These are phyloP conservation scores for Helleia helle DNA, from an alignment of 2,888 invertebrate genomes.

Conservation along the genomic window DNA sequence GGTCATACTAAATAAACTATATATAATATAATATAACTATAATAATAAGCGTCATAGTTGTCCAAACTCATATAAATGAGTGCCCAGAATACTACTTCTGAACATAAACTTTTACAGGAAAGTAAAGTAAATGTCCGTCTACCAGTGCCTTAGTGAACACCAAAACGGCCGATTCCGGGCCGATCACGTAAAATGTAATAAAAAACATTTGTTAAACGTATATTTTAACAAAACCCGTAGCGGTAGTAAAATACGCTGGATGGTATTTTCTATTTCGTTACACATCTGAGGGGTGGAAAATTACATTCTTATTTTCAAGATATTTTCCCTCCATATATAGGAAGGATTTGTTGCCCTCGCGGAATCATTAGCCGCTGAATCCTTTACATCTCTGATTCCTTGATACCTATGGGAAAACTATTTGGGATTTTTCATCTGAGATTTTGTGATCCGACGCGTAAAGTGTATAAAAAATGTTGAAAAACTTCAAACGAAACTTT, in stretches of 20 bases:
- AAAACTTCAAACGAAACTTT: background rate
- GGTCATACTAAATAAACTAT: no score
- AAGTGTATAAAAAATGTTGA: constrained; percentile 3
- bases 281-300: constrained; percentile 28
- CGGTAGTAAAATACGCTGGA: no score
- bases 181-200: background rate
- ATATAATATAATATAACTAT: no score
- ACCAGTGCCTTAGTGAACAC: no score
- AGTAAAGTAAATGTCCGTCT: no score
- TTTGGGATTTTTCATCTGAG: constrained; percentile 47
- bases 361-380: constrained; percentile 61
- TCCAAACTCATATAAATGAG: no score
- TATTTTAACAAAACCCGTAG: no score
- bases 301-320: constrained; percentile 63
- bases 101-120: no score
- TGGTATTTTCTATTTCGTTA: constrained; percentile 9
- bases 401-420: constrained; percentile 48
- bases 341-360: constrained; percentile 53
- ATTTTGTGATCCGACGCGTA: constrained; percentile 39
- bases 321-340: constrained; percentile 68
- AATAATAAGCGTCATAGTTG: no score
- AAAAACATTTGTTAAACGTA: constrained; percentile 3
- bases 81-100: no score
- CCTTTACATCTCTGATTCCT: constrained; percentile 46
- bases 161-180: no score